phyloP scores from a whole-genome alignment of 23 tunicate species.

The Phallusia fumigata region DNA sequence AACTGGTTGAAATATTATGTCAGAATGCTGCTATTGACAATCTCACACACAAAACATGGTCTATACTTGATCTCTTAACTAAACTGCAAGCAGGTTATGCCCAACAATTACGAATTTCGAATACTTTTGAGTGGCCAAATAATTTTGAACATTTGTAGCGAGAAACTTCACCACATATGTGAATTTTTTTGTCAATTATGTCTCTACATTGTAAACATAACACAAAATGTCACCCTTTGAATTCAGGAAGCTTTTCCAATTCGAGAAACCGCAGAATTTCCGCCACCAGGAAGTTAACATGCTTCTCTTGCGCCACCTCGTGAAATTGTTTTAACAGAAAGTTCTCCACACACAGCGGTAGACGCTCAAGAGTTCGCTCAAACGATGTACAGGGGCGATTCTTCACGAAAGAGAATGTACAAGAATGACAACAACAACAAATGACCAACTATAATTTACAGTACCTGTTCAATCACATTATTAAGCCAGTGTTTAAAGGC shows the following conservation, averaged over 20 bases:
- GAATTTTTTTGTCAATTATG: too few relatives aligned
- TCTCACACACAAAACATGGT: too few relatives aligned
- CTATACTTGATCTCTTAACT: too few relatives aligned
- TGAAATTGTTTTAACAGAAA: constrained; percentile 92
- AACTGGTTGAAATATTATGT: background rate
- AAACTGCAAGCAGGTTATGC: too few relatives aligned
- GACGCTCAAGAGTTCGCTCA: constrained; percentile 76
- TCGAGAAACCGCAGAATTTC: constrained; percentile 56
- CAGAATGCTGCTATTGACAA: too few relatives aligned
- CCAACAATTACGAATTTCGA: too few relatives aligned
- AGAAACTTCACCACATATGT: too few relatives aligned
- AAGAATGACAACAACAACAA: background rate
- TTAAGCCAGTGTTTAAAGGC: constrained; percentile 91
- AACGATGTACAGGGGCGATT: constrained; percentile 71
- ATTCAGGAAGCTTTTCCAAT: constrained; percentile 61
- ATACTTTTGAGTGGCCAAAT: too few relatives aligned
- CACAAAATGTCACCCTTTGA: constrained; percentile 47
- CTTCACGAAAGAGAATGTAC: background rate
- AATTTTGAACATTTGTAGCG: too few relatives aligned
- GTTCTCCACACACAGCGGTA: constrained; percentile 70
- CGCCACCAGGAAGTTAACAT: constrained; percentile 31
- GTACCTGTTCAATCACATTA: constrained; percentile 87
- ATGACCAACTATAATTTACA: too few relatives aligned
- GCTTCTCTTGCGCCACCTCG: constrained; percentile 63
- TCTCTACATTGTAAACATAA: too few relatives aligned